Conservation (phyloP, 2,888 invertebrate species). For the Drosophila flavopinicola region DNA sequence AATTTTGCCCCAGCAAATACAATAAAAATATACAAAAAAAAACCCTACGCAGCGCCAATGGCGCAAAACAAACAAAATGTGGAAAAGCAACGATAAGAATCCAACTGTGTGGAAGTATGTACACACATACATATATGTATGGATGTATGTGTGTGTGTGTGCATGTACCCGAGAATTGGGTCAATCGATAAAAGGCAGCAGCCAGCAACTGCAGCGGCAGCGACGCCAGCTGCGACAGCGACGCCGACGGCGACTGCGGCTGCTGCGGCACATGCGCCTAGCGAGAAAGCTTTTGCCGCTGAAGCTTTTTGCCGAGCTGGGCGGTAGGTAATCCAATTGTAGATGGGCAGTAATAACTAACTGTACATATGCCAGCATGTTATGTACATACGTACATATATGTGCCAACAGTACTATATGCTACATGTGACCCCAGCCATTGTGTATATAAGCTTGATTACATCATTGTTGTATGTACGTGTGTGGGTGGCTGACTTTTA, state of each 20-base stretch:
- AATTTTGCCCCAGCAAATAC: conserved; percentile 33
- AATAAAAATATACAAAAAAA: not conserved
- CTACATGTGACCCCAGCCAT: conserved; percentile 29
- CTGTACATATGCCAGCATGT: conserved; percentile 28
- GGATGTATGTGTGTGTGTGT: conserved; percentile 22
- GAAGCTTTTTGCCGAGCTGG: conserved; percentile 32
- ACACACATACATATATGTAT: too few species aligned
- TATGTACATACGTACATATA: conserved; percentile 8
- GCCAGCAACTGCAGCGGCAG: conserved; percentile 18
- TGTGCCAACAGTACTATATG: conserved; percentile 23
- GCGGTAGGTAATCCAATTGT: conserved; percentile 66
- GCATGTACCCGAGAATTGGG: conserved; percentile 57
- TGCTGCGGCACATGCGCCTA: conserved; percentile 65
- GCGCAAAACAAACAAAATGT: not conserved
- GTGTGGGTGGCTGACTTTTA: conserved; percentile 54
- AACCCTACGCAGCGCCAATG: conserved; percentile 6
- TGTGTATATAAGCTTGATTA: conserved; percentile 42
- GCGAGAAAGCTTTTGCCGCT: conserved; percentile 41
- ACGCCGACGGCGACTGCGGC: conserved; percentile 1
- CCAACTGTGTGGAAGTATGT: conserved; percentile 23
- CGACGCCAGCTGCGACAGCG: conserved; percentile 1
- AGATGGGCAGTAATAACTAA: conserved; percentile 56
- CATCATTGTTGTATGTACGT: conserved; percentile 43
- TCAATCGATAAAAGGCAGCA: conserved; percentile 72
- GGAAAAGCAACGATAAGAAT: conserved; percentile 26